Base-by-base conservation (phyloP, 2,888 invertebrate genomes). In the Leucoma salicis region DNA sequence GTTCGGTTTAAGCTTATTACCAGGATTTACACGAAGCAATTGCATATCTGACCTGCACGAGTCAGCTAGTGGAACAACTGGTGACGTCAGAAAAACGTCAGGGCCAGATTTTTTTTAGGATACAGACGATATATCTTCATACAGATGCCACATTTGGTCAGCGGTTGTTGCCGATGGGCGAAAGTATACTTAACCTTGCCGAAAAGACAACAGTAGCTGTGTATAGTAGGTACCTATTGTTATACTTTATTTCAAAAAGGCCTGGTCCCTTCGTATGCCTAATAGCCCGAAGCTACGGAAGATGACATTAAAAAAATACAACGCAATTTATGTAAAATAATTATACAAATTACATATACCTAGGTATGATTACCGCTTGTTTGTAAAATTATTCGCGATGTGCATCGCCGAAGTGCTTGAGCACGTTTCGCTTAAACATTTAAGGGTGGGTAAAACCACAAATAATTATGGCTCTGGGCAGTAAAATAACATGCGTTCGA, bases 381-480 rank as follows among this genome's bases (percentile, higher is more conserved):
- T 71, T 69, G 68, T 53, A 53, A 56, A 70, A 70, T 77, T 73
- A 70, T 76, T 75, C 64, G 70, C 69, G 56, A 70, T 63, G 61
- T 56, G 60, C 69, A 56, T 55, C 63, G 69, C 63, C 63, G 66
- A 70, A 65, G 51, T 53, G 40, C 35, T 42, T 44, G 51, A 46
- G 60, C 70, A 67, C 68, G 65, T 71, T 75, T 71, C 62, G 67
- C 66, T 69, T 73, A 72, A 75, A 64, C 77, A 76, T 77, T 78
- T 74, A 74, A 70, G 74, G 73, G 73, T 66, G 66, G 66, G 60
- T 53, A 48, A 54, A 62, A 83, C 83, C 83, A 66, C 82, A 83
- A 51, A 58, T 74, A 71, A 82, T 83, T 81, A 78, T 53, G 49
- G 49, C 46, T 70, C 47, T 63, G 66, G 71, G 74, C 71, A 64